phyloP scores from a whole-genome alignment of 2,888 invertebrate species.

The Cyrtodaria siliqua region DNA sequence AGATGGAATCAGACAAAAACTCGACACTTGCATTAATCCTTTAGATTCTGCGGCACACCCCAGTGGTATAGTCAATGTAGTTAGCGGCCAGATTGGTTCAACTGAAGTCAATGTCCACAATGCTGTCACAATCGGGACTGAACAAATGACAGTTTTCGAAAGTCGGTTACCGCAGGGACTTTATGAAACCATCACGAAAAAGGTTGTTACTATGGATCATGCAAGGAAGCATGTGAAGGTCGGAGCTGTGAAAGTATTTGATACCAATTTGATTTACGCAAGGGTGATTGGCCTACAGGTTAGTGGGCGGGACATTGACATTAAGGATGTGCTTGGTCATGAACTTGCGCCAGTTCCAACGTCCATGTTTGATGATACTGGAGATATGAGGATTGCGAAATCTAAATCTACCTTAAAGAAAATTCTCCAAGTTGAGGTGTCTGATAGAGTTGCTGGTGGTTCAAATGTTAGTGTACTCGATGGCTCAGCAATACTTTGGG shows the following conservation, averaged over 20 bases:
- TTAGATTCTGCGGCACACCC: conserved; percentile 15
- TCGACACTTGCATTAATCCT: conserved; percentile 25
- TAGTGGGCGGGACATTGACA: too few relatives aligned
- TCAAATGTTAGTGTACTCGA: too few relatives aligned
- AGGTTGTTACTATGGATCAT: conserved; percentile 4
- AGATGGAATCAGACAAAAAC: conserved; percentile 14
- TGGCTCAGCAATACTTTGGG: too few relatives aligned
- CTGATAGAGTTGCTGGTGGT: too few relatives aligned
- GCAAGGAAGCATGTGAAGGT: too few relatives aligned
- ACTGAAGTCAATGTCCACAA: conserved; percentile 26
- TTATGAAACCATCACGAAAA: background rate
- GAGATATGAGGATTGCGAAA: conserved; percentile 32
- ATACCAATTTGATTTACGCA: too few relatives aligned
- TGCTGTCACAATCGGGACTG: conserved; percentile 17
- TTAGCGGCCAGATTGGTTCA: conserved; percentile 19
- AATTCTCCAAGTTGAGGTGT: too few relatives aligned
- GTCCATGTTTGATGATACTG: conserved; percentile 34
- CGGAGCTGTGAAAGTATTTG: too few relatives aligned
- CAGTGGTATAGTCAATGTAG: conserved; percentile 14
- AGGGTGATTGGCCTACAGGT: too few relatives aligned
- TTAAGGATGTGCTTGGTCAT: too few relatives aligned
- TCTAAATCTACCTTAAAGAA: too few relatives aligned
- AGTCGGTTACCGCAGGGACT: conserved; percentile 14
- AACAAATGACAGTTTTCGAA: conserved; percentile 25
- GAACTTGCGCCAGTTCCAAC: too few relatives aligned